Conservation (phyloP, 2,797 vertebrate species). For the Bovichtus variegatus region DNA sequence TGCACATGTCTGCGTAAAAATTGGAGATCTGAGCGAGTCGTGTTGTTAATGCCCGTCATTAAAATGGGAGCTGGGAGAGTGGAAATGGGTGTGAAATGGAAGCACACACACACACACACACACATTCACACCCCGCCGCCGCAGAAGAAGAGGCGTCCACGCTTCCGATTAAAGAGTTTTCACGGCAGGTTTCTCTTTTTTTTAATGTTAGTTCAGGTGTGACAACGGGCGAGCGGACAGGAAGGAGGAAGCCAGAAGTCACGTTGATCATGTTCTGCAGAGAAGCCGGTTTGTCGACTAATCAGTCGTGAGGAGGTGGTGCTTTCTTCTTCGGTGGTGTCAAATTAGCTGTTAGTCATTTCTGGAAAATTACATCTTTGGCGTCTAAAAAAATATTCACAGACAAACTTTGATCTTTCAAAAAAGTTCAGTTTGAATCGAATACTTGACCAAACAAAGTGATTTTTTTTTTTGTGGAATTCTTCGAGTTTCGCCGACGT, state of each 20-base stretch:
- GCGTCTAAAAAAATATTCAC: not conserved
- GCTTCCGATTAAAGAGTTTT: conserved; percentile 50
- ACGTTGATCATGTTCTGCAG: rapidly evolving
- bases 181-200: conserved; percentile 15
- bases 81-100: conserved; percentile 66
- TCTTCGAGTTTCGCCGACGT: too few species aligned
- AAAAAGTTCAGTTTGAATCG: not conserved
- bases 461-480: not conserved
- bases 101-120: conserved; percentile 17
- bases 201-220: conserved; percentile 5
- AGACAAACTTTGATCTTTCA: not conserved
- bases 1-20: conserved; percentile 63
- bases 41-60: conserved; percentile 61
- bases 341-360: not conserved
- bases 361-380: too few species aligned
- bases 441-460: not conserved
- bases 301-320: not conserved
- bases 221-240: not conserved
- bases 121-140: not conserved
- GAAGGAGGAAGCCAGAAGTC: not conserved
- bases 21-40: conserved; percentile 60
- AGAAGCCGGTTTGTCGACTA: not conserved
- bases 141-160: conserved; percentile 24
- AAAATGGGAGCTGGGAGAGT: conserved; percentile 53
- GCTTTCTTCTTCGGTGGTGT: not conserved